These are phyloP conservation scores for Apantesis nais DNA, from an alignment of 2,888 invertebrate species.

Conservation along the genomic window DNA sequence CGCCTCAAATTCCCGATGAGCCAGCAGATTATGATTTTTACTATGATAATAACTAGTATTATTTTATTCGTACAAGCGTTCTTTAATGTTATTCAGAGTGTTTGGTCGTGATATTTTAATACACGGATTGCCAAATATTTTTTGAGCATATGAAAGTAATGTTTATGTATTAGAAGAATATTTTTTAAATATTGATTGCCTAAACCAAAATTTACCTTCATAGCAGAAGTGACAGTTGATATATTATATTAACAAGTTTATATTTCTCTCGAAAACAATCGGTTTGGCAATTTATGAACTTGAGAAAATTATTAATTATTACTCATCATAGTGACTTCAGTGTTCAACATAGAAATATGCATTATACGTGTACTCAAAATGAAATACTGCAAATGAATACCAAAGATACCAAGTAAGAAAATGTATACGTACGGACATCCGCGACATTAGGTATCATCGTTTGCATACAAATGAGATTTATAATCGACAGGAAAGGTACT, in stretches of 20 bases:
- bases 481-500: constrained; percentile 5
- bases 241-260: background rate
- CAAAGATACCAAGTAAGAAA: constrained; percentile 32
- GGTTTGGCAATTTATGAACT: background rate
- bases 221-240: background rate
- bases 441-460: constrained; percentile 7
- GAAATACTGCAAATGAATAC: constrained; percentile 25
- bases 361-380: background rate
- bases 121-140: background rate
- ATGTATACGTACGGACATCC: constrained; percentile 20
- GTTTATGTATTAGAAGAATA: background rate
- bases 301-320: background rate
- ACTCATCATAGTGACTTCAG: background rate
- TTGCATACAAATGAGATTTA: constrained; percentile 42
- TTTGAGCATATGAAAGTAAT: constrained; percentile 12
- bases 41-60: constrained; percentile 88
- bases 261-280: background rate
- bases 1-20: constrained; percentile 95
- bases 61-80: constrained; percentile 28
- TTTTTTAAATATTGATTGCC: background rate
- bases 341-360: background rate
- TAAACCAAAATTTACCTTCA: background rate
- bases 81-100: constrained; percentile 20
- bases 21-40: constrained; percentile 97
- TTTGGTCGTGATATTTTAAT: constrained; percentile 12